Percentiles rank a stretch among this genome's conserved stretches.
phyloP scores from a whole-genome alignment of 1,140 invertebrate genomes.

The Coptotermes formosanus region DNA sequence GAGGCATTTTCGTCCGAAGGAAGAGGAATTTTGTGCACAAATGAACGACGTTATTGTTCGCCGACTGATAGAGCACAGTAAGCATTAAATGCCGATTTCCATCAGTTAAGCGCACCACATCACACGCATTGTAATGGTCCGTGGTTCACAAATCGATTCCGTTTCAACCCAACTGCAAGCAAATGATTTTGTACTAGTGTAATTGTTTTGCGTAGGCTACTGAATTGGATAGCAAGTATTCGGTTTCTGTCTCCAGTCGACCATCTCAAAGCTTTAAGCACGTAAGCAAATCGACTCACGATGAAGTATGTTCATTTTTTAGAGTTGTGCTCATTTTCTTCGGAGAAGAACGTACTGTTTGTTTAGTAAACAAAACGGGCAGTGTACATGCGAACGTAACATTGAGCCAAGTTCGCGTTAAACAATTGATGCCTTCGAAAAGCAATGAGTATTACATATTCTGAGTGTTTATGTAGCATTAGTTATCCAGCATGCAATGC shows the following conservation, averaged over 20 bases:
- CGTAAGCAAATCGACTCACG: neutral
- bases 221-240: neutral
- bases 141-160: neutral
- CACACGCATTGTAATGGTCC: neutral
- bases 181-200: neutral
- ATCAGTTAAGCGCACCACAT: neutral
- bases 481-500: no score
- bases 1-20: neutral
- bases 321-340: neutral
- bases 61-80: no score
- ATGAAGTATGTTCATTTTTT: neutral
- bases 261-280: no score
- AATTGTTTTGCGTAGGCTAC: neutral
- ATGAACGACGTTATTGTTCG: neutral
- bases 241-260: no score
- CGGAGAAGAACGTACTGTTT: no score
- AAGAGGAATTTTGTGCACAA: neutral
- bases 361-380: no score
- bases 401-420: no score
- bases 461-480: no score
- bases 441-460: no score
- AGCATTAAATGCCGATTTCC: no score
- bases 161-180: neutral
- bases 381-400: no score
- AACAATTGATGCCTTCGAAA: no score